Base-by-base conservation (phyloP, 2,113 vertebrate genomes). In the Zootoca vivipara region DNA sequence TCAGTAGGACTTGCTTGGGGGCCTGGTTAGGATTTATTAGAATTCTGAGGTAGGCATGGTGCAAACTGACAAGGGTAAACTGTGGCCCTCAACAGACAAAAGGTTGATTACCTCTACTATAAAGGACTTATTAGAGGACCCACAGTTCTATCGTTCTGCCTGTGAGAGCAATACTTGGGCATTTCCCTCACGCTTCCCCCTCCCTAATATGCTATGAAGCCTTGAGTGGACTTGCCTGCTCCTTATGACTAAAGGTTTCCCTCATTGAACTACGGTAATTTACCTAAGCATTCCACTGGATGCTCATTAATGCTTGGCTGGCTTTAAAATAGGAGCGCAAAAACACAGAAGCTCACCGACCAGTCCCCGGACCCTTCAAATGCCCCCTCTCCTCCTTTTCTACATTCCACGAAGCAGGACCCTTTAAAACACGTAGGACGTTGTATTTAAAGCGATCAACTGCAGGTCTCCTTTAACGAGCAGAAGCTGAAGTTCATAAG, bases 401-500 rank as follows among this genome's bases (percentile, higher is more conserved):
- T 85, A 1, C 83, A 1, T 89, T 67, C 75, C 35, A 33, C 78
- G 58, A 62, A 42, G 56, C 91, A 0, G 58, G 65, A 20, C 72
- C 33, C 52, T 52, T 69, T 91, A 83, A 9, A 42, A 83, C 67
- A 62, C 58, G 18, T 62, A 62, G 58, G 58, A 62, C 20, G 58
- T 62, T 62, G n/a, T 83, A 67, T 75, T n/a, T 85, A 42, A 62
- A 93, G 28, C 8, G 10, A 16, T 87, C 46, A 74, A 12, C 80
- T 81, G 56, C 18, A 10, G 83, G 18, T 38, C 87, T 85, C 64
- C 85, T 64, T 65, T 90, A 83, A 89, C 67, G 86, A 38, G 81
- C 88, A 62, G 22, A 87, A 93, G 74, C 85, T 78, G 80, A 91
- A 93, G 83, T 95, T 89, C 88, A 58, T 42, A 79, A 91, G 38